Evolutionary conservation across 2,888 invertebrate species (phyloP).

Genomic region (Volucella inanis): DNA sequence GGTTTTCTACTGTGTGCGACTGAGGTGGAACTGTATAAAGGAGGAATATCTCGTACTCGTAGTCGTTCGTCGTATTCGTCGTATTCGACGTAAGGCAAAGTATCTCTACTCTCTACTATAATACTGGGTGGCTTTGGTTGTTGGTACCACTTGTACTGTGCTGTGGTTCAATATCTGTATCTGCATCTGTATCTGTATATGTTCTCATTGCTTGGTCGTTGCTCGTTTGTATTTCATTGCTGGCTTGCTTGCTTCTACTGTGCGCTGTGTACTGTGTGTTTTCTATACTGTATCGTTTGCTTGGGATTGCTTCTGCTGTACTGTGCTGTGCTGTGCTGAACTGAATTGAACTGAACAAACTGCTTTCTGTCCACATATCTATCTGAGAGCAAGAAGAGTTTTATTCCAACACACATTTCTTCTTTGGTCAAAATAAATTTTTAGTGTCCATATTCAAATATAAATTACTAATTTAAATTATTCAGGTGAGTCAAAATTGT

Average conservation of each 20-base stretch:
- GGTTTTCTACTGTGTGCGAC: conserved; percentile 49
- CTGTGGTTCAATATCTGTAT: background rate
- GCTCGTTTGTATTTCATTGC: too few species aligned
- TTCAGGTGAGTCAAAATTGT: conserved; percentile 78
- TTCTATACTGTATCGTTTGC: conserved; percentile 12
- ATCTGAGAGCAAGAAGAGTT: conserved; percentile 62
- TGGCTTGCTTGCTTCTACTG: conserved; percentile 26
- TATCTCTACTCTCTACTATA: too few species aligned
- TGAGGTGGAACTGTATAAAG: conserved; percentile 23
- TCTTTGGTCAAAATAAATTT: conserved; percentile 72
- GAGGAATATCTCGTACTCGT: conserved; percentile 59
- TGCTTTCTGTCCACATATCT: conserved; percentile 63
- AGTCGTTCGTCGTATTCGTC: background rate
- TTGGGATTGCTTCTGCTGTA: conserved; percentile 40
- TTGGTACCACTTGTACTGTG: conserved; percentile 8
- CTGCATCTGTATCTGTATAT: too few species aligned
- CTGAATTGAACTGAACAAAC: too few species aligned
- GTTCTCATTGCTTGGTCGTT: too few species aligned
- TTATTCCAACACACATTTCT: conserved; percentile 68
- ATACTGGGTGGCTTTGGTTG: background rate
- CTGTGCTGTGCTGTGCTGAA: conserved; percentile 7
- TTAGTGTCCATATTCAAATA: conserved; percentile 75
- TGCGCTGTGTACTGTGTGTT: background rate
- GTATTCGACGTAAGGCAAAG: too few species aligned
- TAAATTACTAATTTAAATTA: conserved; percentile 74